Evolutionary conservation across 2,888 invertebrate genomes (phyloP), one percentile per base, ranked within the genome.

Genomic region (Spatulosminthurus flaviceps): DNA sequence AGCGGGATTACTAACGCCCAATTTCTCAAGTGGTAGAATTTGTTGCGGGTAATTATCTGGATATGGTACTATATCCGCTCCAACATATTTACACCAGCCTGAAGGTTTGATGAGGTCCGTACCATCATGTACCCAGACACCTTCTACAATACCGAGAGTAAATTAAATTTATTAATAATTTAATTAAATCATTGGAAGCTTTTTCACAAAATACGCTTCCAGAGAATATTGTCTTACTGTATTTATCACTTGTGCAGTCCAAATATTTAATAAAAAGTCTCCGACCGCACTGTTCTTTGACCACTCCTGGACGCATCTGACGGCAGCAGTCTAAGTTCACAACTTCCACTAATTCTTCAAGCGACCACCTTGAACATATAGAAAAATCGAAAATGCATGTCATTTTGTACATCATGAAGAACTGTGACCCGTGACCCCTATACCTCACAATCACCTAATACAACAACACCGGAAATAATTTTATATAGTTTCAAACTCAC

Each of bases 261-360:
- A 42, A 77, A 28, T 42, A 43, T 16, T 9, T 7, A 11, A 77
- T 26, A 4, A 51, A 19, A 1, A 77, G 19, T 29, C 77, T 24
- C 2, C 70, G 29, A 1, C 77, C 70, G 13, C 28, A 4, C 5
- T 26, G 28, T 21, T 70, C 43, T 4, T 9, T 16, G 22, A 77
- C 60, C n/a, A 51, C 51, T 11, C 51, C 77, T 9, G 26, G 16
- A 1, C 22, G 9, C 77, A 77, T 70, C 16, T 34, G 77, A 21
- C 19, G n/a, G 2, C 26, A 69, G 21, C 28, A 24, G 24, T 51
- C 26, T 21, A 16, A 24, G 11, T 70, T 42, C 42, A 24, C 22
- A 24, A 70, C 34, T 60, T 77, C 77, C 34, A 77, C 70, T 43
- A 7, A 1, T 0, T 24, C 4, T 43, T 69, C 70, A 0, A 51